These are phyloP conservation scores for Fregetta grallaria DNA, from an alignment of 2,113 vertebrate genomes.

Conservation along the genomic window DNA sequence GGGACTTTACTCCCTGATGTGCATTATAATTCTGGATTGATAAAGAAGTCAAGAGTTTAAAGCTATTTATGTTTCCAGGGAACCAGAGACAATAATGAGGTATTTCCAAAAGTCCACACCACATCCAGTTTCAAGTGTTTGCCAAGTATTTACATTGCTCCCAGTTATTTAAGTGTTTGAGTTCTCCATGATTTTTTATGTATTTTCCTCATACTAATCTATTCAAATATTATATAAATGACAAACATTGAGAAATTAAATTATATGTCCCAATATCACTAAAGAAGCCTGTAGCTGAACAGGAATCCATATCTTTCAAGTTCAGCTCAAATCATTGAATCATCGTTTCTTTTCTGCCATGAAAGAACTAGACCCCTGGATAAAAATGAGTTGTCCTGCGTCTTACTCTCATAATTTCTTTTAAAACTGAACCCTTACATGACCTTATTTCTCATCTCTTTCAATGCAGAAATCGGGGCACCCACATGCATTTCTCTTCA, in stretches of 20 bases:
- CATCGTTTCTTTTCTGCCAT: rapidly evolving
- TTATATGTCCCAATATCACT: background rate
- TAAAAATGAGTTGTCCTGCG: background rate
- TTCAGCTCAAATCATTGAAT: background rate
- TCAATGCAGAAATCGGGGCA: background rate
- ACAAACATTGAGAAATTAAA: background rate
- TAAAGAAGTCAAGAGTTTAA: background rate
- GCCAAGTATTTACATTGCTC: background rate
- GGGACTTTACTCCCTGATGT: background rate
- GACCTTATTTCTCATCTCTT: background rate
- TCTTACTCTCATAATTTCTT: background rate
- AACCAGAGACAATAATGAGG: background rate
- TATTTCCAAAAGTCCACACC: background rate
- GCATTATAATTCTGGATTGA: background rate
- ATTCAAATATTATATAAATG: background rate
- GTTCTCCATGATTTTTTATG: background rate
- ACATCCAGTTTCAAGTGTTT: background rate
- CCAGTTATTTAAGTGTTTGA: background rate
- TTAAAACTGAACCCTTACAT: background rate
- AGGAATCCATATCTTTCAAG: background rate
- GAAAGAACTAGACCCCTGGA: background rate
- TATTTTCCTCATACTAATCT: background rate
- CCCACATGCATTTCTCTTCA: background rate
- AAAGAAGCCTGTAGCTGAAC: background rate
- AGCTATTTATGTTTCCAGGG: background rate